A percentile compares a stretch with the other conserved stretches of the same genome.
phyloP scores from a whole-genome alignment of 2,888 invertebrate species.

The Creontiades dilutus region DNA sequence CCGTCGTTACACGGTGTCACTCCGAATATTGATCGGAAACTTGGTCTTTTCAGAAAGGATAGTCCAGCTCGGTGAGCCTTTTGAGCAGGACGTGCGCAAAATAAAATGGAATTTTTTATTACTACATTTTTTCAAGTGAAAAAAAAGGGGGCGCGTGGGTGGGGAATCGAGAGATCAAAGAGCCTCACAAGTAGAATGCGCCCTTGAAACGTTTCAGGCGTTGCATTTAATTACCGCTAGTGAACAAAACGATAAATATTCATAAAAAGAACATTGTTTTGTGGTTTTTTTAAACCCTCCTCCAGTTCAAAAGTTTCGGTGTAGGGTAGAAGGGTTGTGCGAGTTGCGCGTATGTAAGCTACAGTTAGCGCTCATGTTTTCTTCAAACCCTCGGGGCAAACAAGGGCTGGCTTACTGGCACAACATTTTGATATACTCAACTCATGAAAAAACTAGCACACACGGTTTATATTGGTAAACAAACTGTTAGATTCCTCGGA shows the following conservation, averaged over 20 bases:
- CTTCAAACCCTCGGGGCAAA: no score
- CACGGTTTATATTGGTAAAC: no score
- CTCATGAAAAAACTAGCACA: no score
- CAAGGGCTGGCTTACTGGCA: no score
- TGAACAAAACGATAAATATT: background rate
- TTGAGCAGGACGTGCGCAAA: background rate
- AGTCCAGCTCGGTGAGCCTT: slow-evolving; percentile 38
- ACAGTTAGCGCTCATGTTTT: no score
- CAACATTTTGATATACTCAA: no score
- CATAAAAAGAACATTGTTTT: background rate
- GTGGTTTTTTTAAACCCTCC: no score
- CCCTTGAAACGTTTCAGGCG: background rate
- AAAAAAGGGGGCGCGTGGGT: slow-evolving; percentile 31
- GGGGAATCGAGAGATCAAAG: background rate
- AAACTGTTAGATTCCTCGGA: no score
- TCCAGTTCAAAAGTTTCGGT: no score
- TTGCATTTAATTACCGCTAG: slow-evolving; percentile 8
- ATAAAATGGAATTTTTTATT: background rate
- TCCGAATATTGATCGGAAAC: slow-evolving; percentile 44
- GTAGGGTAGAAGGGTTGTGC: background rate
- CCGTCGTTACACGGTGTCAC: slow-evolving; percentile 65
- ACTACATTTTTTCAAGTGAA: background rate
- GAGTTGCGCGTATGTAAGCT: no score
- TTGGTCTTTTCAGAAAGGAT: background rate
- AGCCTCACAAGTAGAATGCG: background rate